These are phyloP conservation scores for Spilarctia lutea DNA, from an alignment of 2,888 invertebrate genomes.

Conservation along the genomic window DNA sequence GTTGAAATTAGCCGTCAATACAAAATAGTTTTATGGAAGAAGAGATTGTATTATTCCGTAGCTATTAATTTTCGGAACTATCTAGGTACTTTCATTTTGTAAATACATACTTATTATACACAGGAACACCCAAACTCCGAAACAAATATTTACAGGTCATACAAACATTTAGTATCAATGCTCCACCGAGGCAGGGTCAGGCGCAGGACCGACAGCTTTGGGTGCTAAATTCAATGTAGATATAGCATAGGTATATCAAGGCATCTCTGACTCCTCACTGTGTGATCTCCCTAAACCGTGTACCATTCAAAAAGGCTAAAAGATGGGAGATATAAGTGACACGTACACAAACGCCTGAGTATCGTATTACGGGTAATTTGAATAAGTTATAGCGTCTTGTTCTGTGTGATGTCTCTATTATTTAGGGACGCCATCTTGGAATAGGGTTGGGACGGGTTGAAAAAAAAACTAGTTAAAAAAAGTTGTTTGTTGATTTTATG, in stretches of 20 bases:
- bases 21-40: no score
- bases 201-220: no score
- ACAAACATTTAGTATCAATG: no score
- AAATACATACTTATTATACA: no score
- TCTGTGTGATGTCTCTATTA: conserved; percentile 78
- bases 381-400: conserved; percentile 75
- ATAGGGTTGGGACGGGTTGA: conserved; percentile 25
- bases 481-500: not conserved
- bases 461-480: not conserved
- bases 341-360: conserved; percentile 69
- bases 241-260: not conserved
- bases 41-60: no score
- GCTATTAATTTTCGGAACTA: no score
- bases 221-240: no score
- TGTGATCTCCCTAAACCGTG: not conserved
- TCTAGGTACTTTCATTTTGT: no score
- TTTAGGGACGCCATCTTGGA: conserved; percentile 57
- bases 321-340: conserved; percentile 56
- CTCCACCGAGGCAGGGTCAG: no score
- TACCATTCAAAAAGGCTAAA: conserved; percentile 46
- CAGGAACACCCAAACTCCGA: no score
- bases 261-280: conserved; percentile 9
- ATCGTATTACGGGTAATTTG: conserved; percentile 79
- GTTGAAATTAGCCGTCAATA: no score
- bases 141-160: no score